Evolutionary conservation across 2,113 vertebrate species (phyloP).

Genomic region (Canis aureus): DNA sequence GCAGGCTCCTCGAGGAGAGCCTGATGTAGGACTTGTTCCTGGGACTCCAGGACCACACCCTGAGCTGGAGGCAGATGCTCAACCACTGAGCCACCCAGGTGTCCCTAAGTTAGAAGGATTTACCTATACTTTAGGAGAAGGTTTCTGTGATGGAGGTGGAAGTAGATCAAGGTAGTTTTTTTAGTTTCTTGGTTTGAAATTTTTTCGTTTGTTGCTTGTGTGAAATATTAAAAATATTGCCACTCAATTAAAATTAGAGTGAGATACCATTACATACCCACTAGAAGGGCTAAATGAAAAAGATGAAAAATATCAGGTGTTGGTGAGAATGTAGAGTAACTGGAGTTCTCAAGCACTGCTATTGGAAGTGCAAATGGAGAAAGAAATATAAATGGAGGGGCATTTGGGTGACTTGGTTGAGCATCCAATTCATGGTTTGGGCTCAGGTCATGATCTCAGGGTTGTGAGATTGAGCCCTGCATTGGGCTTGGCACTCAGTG

Average conservation of each 20-base stretch:
- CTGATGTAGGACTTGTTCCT: too few relatives aligned
- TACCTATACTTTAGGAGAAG: neutral
- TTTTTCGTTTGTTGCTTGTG: neutral
- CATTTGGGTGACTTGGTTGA: neutral
- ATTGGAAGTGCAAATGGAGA: neutral
- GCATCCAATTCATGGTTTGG: neutral
- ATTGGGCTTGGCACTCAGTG: neutral
- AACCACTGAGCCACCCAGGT: too few relatives aligned
- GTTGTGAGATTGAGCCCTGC: neutral
- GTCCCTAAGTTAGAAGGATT: neutral
- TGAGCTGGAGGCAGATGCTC: too few relatives aligned
- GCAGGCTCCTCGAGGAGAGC: too few relatives aligned
- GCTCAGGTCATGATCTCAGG: neutral
- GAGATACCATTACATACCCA: neutral
- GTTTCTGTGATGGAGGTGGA: neutral
- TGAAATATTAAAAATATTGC: neutral
- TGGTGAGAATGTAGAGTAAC: neutral
- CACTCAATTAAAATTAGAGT: conserved; percentile 15
- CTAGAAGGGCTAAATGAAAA: conserved; percentile 20
- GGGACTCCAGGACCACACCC: too few relatives aligned
- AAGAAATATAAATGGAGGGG: neutral
- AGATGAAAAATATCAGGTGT: neutral
- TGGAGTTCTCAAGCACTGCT: neutral
- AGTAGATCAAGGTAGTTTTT: neutral
- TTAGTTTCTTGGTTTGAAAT: neutral